A percentile compares a stretch with the other conserved stretches of the same genome.
Evolutionary conservation across 2,888 invertebrate species (phyloP).

Genomic region (Spisula subtruncata): DNA sequence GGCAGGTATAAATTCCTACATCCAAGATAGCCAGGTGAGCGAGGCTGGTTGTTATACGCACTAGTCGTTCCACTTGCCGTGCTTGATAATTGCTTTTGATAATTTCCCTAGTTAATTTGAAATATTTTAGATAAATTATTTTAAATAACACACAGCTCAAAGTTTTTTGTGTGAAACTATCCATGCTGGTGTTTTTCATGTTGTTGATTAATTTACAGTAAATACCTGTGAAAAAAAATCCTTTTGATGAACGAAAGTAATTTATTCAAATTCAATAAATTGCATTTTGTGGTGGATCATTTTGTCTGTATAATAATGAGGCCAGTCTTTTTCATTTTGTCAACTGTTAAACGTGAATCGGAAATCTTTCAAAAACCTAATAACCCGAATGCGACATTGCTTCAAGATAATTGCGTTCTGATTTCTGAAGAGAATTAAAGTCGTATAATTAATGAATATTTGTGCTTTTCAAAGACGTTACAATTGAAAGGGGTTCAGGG

Average conservation of each 20-base stretch:
- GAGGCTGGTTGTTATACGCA: too few relatives aligned
- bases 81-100: not conserved
- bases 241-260: slow-evolving; percentile 19
- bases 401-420: slow-evolving; percentile 38
- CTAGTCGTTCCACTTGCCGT: not conserved
- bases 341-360: slow-evolving; percentile 22
- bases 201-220: slow-evolving; percentile 18
- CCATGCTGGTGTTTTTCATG: slow-evolving; percentile 2
- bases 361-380: slow-evolving; percentile 40
- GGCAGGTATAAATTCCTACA: too few relatives aligned
- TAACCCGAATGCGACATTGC: slow-evolving; percentile 36
- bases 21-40: too few relatives aligned
- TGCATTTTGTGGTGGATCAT: not conserved
- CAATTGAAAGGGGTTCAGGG: slow-evolving; percentile 45
- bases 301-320: slow-evolving; percentile 35
- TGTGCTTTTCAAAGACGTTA: slow-evolving; percentile 30
- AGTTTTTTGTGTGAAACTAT: slow-evolving; percentile 10
- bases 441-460: slow-evolving; percentile 41
- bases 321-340: slow-evolving; percentile 28
- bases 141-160: not conserved
- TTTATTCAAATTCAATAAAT: slow-evolving; percentile 37
- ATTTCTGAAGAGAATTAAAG: slow-evolving; percentile 46
- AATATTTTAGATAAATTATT: slow-evolving; percentile 7
- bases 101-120: slow-evolving; percentile 11
- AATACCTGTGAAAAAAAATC: slow-evolving; percentile 19